phyloP scores from a whole-genome alignment of 2,797 vertebrate genomes.

The Rousettus madagascariensis region DNA sequence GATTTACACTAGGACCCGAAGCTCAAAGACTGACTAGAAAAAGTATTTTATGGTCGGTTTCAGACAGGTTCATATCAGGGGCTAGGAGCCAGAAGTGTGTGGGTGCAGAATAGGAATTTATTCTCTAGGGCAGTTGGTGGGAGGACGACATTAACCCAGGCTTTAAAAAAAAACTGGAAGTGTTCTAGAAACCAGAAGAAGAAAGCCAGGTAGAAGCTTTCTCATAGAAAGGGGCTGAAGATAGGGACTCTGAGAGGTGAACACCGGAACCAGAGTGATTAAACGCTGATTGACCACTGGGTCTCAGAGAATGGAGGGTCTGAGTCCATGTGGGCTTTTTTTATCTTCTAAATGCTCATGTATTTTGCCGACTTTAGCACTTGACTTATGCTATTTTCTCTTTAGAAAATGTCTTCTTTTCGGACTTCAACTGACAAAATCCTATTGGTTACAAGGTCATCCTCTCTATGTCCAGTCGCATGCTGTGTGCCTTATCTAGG shows the following conservation, averaged over 20 bases:
- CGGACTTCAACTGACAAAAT: background rate
- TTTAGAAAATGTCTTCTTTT: background rate
- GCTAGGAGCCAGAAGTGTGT: background rate
- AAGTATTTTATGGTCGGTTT: background rate
- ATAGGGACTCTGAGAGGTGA: background rate
- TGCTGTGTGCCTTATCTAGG: background rate
- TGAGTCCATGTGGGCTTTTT: background rate
- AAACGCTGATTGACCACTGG: no score
- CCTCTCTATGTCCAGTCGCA: background rate
- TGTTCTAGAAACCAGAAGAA: background rate
- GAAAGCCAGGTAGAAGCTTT: background rate
- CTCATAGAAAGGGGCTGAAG: fast-evolving
- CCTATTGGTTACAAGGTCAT: background rate
- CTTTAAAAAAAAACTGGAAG: background rate
- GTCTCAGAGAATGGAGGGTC: background rate
- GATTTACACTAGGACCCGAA: background rate
- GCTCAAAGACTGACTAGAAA: background rate
- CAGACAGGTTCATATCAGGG: background rate
- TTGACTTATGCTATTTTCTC: background rate
- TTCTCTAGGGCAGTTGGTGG: background rate
- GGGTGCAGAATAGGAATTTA: background rate
- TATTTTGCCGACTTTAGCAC: background rate
- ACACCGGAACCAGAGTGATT: background rate
- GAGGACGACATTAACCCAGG: background rate
- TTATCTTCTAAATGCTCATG: background rate